These are phyloP conservation scores for Oscheius sp. DNA, from an alignment of 2,888 invertebrate genomes.

Conservation along the genomic window DNA sequence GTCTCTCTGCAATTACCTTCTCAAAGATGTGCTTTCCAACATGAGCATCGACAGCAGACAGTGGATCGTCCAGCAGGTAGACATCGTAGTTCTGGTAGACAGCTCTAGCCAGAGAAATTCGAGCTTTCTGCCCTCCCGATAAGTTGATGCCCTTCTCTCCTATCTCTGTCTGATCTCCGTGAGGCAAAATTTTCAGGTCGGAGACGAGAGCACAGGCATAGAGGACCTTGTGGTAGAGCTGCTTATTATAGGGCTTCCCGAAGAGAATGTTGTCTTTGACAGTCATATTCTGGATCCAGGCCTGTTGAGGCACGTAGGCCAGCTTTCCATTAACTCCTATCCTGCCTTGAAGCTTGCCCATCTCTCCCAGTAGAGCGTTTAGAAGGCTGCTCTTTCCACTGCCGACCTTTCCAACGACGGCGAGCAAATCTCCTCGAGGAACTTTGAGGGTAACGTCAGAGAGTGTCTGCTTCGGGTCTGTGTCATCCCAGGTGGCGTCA, in stretches of 20 bases:
- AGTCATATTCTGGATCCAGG: constrained; percentile 79
- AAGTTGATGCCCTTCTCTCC: constrained; percentile 95
- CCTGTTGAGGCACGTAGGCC: constrained; percentile 88
- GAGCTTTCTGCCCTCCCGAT: constrained; percentile 92
- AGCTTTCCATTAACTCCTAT: constrained; percentile 76
- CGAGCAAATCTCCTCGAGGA: constrained; percentile 81
- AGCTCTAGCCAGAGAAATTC: constrained; percentile 79
- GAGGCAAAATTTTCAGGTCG: constrained; percentile 89
- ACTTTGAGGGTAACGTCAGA: constrained; percentile 81
- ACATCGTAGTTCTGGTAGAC: constrained; percentile 80
- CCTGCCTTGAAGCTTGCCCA: constrained; percentile 60
- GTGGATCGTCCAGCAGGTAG: constrained; percentile 93
- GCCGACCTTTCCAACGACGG: constrained; percentile 89
- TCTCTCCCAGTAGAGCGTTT: constrained; percentile 78
- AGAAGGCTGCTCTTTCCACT: constrained; percentile 86
- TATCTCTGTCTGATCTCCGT: constrained; percentile 96
- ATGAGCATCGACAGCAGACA: constrained; percentile 94
- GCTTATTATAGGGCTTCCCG: constrained; percentile 66
- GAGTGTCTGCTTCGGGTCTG: constrained; percentile 32
- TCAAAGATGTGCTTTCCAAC: constrained; percentile 94
- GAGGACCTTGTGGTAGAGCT: constrained; percentile 78
- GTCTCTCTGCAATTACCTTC: constrained; percentile 72
- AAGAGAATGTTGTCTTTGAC: constrained; percentile 92
- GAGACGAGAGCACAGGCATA: constrained; percentile 90
- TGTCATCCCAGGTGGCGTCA: constrained; percentile 54